Conservation (phyloP, 2,888 invertebrate genomes). For the Rutpela maculata region DNA sequence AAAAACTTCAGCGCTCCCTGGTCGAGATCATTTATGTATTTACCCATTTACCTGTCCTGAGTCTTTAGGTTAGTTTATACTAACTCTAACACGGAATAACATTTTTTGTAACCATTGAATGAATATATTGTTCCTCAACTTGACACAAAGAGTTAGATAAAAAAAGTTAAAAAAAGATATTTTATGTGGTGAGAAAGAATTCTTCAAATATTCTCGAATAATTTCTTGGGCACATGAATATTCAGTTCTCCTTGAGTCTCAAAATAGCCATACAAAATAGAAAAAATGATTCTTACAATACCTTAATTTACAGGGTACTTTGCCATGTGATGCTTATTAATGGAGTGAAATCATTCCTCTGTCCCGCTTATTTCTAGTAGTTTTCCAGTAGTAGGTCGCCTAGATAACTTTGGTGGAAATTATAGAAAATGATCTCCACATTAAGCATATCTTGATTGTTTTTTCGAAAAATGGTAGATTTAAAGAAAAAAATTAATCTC, state of each 20-base stretch:
- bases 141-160: conserved; percentile 51
- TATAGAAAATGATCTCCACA: too few species aligned
- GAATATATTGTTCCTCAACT: conserved; percentile 45
- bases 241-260: neutral
- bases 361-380: too few species aligned
- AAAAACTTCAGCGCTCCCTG: conserved; percentile 51
- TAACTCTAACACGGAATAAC: conserved; percentile 44
- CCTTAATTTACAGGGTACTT: too few species aligned
- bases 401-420: too few species aligned
- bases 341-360: too few species aligned
- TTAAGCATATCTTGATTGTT: too few species aligned
- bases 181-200: conserved; percentile 50
- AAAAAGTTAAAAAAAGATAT: conserved; percentile 51
- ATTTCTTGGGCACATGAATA: neutral
- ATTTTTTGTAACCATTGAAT: conserved; percentile 49
- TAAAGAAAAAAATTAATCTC: too few species aligned
- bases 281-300: too few species aligned
- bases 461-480: too few species aligned
- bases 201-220: conserved; percentile 11
- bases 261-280: too few species aligned
- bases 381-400: too few species aligned
- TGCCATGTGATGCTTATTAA: too few species aligned
- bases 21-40: conserved; percentile 37
- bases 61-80: conserved; percentile 30
- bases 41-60: conserved; percentile 48